Base-by-base conservation (phyloP, 2,113 vertebrate species). In the Ictalurus furcatus region DNA sequence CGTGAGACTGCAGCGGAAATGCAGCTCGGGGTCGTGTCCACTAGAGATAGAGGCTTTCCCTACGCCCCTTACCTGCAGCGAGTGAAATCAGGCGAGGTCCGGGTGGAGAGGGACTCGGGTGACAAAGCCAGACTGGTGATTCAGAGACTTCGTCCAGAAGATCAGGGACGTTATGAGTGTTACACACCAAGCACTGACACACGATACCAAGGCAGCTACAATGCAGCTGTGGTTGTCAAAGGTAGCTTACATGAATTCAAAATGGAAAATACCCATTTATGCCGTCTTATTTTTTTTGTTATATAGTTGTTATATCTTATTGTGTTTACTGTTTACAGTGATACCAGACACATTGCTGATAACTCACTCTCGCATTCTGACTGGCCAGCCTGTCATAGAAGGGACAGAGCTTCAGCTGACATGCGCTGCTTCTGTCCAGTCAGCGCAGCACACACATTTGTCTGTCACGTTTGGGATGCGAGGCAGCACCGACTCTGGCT, bases 91-190 rank as follows among this genome's bases (percentile, higher is more conserved):
- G 96, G 97, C 0, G 97, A 97, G 78, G 93, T 98, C 73, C 95
- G 95, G 82, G 93, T 98, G 80, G 95, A 97, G 91, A 95, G 97
- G 8, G 93, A 97, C 85, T 95, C 94, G 0, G 97, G 94, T 0
- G 96, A 97, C 14, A 94, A 93, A 0, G 95, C 94, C 37, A 90
- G 95, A 30, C 94, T 98, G 85, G 93, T 94, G 81, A 93, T 97
- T 4, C 94, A 95, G 90, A 95, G 93, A 67, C 94, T 98, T 16
- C 94, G 94, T 11, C 44, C 92, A 9, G 97, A 97, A 12, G 97
- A 98, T 25, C 95, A 96, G 44, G 97, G 97, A 0, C 90, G 93
- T 9, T 98, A 96, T 0, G 97, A 98, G 88, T 98, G 97, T 92
- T 97, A 97, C 93, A 98, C 97, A 0, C 97, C 97, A 12, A 97